These are phyloP conservation scores for Arnoldichthys spilopterus DNA, from an alignment of 2,797 vertebrate genomes.

Conservation along the genomic window DNA sequence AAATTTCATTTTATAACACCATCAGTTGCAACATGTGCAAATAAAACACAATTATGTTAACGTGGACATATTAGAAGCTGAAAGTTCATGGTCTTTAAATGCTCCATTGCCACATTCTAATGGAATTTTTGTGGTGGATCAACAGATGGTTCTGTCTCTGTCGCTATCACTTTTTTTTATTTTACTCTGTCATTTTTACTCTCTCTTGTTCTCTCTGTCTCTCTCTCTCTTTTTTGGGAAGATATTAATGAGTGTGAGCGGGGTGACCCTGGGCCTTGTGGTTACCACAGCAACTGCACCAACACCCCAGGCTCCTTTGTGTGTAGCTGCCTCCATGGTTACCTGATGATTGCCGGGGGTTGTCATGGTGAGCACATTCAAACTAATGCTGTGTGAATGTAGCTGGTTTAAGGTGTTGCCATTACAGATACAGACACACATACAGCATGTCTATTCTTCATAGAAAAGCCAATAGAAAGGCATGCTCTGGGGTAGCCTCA, in stretches of 20 bases:
- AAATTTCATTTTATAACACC: background rate
- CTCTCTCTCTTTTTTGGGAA: constrained; percentile 47
- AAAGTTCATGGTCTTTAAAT: too few relatives aligned
- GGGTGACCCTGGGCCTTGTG: constrained; percentile 68
- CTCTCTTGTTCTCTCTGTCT: background rate
- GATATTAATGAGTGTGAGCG: constrained; percentile 79
- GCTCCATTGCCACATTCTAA: too few relatives aligned
- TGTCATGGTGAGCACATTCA: constrained; percentile 60
- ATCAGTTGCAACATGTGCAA: background rate
- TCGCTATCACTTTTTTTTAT: too few relatives aligned
- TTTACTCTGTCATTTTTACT: background rate
- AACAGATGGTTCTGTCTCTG: background rate
- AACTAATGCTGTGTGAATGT: background rate
- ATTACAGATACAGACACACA: background rate
- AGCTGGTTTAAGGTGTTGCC: background rate
- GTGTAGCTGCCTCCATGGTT: constrained; percentile 74
- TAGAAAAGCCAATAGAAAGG: too few relatives aligned
- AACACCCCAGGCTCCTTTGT: constrained; percentile 77
- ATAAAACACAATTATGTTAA: too few relatives aligned
- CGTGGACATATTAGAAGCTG: too few relatives aligned
- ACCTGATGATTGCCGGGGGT: constrained; percentile 52
- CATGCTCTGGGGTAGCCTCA: too few relatives aligned
- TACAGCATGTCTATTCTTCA: too few relatives aligned
- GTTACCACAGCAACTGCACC: constrained; percentile 75
- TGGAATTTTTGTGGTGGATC: too few relatives aligned